Percentiles rank a stretch among this genome's conserved stretches.
These are phyloP conservation scores for Halcyon chelicuti DNA, from an alignment of 2,797 vertebrate species.

Conservation along the genomic window DNA sequence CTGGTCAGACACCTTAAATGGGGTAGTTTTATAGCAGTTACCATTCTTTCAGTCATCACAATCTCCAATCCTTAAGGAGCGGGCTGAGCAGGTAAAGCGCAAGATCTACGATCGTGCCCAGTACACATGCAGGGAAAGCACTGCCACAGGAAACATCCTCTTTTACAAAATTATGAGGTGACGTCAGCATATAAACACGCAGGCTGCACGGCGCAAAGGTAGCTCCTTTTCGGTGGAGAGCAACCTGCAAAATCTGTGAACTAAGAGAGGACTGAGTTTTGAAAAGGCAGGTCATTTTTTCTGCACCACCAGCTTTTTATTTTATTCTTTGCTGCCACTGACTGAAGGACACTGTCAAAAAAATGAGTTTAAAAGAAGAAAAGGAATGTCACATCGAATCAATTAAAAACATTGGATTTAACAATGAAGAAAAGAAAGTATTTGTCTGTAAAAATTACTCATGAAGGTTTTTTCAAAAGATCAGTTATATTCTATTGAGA, in stretches of 20 bases:
- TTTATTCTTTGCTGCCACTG: neutral
- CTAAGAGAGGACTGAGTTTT: neutral
- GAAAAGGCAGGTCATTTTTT: neutral
- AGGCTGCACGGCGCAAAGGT: accelerated
- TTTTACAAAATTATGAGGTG: neutral
- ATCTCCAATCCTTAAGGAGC: neutral
- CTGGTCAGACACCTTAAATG: neutral
- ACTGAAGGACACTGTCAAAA: neutral
- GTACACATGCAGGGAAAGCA: neutral
- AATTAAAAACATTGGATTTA: neutral
- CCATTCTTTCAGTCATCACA: neutral
- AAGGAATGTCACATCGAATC: neutral
- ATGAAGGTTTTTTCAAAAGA: neutral
- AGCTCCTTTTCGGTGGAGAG: neutral
- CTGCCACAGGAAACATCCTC: neutral
- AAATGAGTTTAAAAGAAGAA: neutral
- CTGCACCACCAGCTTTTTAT: neutral
- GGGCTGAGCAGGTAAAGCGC: neutral
- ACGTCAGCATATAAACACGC: accelerated
- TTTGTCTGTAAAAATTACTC: neutral
- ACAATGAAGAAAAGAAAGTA: neutral
- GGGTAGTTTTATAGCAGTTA: neutral
- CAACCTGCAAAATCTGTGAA: neutral
- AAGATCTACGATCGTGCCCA: accelerated
- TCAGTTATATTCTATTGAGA: neutral